Base-by-base conservation (phyloP, 2,888 invertebrate genomes). In the Hipparchia semele region DNA sequence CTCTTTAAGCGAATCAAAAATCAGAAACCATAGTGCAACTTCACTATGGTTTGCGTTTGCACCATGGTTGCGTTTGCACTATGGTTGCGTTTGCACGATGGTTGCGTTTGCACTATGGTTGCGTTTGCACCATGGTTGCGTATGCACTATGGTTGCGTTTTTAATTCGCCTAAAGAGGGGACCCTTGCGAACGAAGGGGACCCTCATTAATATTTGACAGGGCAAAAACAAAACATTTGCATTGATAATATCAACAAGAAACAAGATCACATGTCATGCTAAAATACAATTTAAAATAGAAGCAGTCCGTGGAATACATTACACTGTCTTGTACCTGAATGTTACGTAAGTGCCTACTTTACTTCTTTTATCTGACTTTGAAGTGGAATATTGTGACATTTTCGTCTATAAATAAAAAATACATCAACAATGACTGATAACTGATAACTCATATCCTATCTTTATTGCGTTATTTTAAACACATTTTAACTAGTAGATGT, bases 171-270 rank as follows among this genome's bases (percentile, higher is more conserved):
- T 39, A 5, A 39, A 39, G 5, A 39, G 39, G 39, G 39, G 5
- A 39, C 39, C 39, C 39, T 39, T 4, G 39, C 5, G 5, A 5
- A 39, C 39, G 5, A 6, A 8, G 49, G 49, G 49, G 6, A 6
- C 49, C 49, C 49, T 49, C 8, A 49, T 49, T 49, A 49, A 49
- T 49, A 1, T 49, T 49, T 2, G 6, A 49, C 49, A 6, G 49
- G 6, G 49, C 49, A 49, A 49, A 33, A 60, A 39, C 59, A 60
- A 60, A 60, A 60, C 33, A 39, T 60, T 39, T 39, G 59, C 59
- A 60, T 60, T 46, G 61, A 61, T n/a, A 61, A 61, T 46, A n/a
- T n/a, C n/a, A 61, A 12, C 45, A 5, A 61, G 12, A 61, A 10
- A 61, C n/a, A 2, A 54, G 54, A 54, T 54, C 49, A 51, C 9